These are phyloP conservation scores for Himalopsyche phryganea DNA, from an alignment of 1,140 invertebrate species.

Conservation along the genomic window DNA sequence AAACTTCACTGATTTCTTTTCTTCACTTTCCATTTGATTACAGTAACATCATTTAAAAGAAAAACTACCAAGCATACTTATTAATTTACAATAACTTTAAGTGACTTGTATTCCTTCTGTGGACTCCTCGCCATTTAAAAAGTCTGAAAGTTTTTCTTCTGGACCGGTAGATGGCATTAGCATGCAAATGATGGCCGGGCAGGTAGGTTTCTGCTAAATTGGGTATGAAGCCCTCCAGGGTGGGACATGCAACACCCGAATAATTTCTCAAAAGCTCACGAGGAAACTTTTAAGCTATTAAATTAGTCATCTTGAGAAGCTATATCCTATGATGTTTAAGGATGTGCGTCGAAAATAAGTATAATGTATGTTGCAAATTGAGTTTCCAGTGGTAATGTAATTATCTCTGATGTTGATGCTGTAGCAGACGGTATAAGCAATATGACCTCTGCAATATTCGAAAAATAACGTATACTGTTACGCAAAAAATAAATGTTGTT, in stretches of 20 bases:
- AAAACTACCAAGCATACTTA: too few relatives aligned
- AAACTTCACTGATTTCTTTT: too few relatives aligned
- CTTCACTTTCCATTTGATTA: too few relatives aligned
- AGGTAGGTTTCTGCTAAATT: constrained; percentile 23
- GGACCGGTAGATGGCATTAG: constrained; percentile 16
- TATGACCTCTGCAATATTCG: too few relatives aligned
- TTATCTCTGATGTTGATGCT: too few relatives aligned
- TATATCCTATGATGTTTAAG: not conserved
- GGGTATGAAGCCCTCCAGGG: constrained; percentile 16
- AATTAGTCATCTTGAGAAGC: constrained; percentile 31
- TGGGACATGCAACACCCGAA: constrained; percentile 10
- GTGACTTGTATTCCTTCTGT: not conserved
- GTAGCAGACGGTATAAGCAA: too few relatives aligned
- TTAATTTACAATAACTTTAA: too few relatives aligned
- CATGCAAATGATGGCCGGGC: constrained; percentile 30
- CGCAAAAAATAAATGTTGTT: too few relatives aligned
- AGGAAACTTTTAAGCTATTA: constrained; percentile 32
- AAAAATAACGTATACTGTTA: too few relatives aligned
- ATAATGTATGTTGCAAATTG: not conserved
- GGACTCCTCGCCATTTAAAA: constrained; percentile 1
- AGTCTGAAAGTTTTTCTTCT: constrained; percentile 4
- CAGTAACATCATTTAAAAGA: too few relatives aligned
- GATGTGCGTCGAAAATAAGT: constrained; percentile 2
- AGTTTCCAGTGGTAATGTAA: too few relatives aligned
- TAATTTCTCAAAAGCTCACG: constrained; percentile 27